Evolutionary conservation across 2,888 invertebrate species (phyloP), one percentile per base, ranked within the genome.

Genomic region (Plebejus anna): DNA sequence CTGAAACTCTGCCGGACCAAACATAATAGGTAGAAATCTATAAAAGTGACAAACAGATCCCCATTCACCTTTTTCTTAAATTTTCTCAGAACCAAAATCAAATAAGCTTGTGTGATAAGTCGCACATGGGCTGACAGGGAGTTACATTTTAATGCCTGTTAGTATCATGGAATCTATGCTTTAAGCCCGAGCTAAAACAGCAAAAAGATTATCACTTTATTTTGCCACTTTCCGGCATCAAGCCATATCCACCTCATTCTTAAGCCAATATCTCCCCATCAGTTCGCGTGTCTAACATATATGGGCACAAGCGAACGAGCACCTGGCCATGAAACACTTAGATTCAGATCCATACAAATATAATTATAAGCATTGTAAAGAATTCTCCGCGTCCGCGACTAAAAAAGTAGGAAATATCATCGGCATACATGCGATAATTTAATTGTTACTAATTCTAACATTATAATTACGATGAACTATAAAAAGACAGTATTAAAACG

Each of bases 261-360:
- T 66, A 66, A 32, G 66, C 66, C 66, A 28, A 32, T 61, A 61
- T 32, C 61, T 61, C 32, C 59, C 22, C 28, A 66, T 66, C 28
- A 32, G 61, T 66, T 66, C 66, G 66, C 66, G 66, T 66, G 32
- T 32, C 32, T 66, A 2, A 32, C 73, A 32, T 73, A 55, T 73
- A 73, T 55, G 73, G 73, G 28, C 73, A 22, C 51, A 42, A 51
- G 13, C 73, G 73, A 73, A 55, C 11, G 47, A 72, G 47, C 55
- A 32, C 42, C 71, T 47, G 73, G 51, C 73, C 55, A 32, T 55
- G 73, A 73, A 73, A 55, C 55, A 51, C 42, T 72, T 72, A 73
- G 13, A 73, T 36, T 55, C 7, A 51, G 51, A 73, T 13, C 73
- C 51, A 51, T 73, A 73, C 51, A 42, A 38, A 38, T 71, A 73